phyloP scores from a whole-genome alignment of 2,113 vertebrate genomes.

The Boulengeromyrus knoepffleri region DNA sequence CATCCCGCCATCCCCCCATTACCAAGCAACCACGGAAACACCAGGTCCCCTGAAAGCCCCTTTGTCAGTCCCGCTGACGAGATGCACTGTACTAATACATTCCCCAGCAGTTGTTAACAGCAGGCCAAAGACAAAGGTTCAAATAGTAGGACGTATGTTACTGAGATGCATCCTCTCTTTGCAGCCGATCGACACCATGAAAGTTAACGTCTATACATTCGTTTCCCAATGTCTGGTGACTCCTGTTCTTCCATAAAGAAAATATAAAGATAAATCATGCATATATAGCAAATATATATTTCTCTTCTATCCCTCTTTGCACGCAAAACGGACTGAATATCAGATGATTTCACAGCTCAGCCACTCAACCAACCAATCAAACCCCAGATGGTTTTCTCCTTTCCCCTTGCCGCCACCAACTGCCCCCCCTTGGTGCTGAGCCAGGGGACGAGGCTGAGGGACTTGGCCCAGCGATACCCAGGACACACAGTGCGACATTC shows the following conservation, averaged over 20 bases:
- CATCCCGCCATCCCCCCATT: not conserved
- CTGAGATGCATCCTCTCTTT: not conserved
- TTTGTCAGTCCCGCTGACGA: not conserved
- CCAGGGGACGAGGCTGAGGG: not conserved
- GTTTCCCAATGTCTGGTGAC: not conserved
- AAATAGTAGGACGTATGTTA: not conserved
- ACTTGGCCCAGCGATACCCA: not conserved
- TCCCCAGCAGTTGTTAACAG: not conserved
- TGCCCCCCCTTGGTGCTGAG: not conserved
- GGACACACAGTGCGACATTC: conserved; percentile 3
- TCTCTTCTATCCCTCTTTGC: not conserved
- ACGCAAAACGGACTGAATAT: not conserved
- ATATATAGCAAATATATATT: not conserved
- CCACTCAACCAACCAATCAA: not conserved
- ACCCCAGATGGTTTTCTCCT: not conserved
- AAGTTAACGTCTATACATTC: not conserved
- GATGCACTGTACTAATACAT: not conserved
- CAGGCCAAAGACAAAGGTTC: not conserved
- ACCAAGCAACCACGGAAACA: not conserved
- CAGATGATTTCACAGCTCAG: not conserved
- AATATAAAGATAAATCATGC: not conserved
- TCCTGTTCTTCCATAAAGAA: not conserved
- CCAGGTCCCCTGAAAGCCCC: not conserved
- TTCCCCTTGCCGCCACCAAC: not conserved
- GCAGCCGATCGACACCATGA: not conserved